Base-by-base conservation (phyloP, 2,888 invertebrate genomes). In the Ametastegia equiseti region DNA sequence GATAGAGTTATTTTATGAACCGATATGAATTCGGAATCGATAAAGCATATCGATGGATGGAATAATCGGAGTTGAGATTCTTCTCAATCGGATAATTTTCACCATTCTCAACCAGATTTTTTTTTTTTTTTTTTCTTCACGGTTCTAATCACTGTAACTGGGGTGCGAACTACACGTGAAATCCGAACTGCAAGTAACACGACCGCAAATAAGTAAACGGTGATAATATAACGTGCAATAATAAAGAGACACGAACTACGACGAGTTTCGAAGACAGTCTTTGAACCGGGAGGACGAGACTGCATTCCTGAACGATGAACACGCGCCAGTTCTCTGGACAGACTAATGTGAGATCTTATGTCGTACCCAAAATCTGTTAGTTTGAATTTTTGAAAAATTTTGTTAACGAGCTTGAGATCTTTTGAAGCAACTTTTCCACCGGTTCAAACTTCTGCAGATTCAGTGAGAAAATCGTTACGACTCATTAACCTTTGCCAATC, bases 251-350 rank as follows among this genome's bases (percentile, higher is more conserved):
- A 50, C n/a, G 33, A 50, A 19, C 30, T 50, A 54, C 30, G 36
- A 75, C 36, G 75, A 7, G 69, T 13, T 6, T 33, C 19, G 36
- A n/a, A 54, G 50, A 75, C 36, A 75, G 19, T 75, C 54, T 75
- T 36, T 11, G 36, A 75, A 75, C 54, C 50, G 82, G 82, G 78
- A 83, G 73, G 81, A 83, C 80, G 81, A 83, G 85, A 87, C 89
- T 79, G 85, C 89, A 88, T 89, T 89, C 89, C 87, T 85, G 83
- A 85, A 86, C 83, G 83, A 81, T 87, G 89, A 88, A 75, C 75
- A 75, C 33, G 30, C 50, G 75, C 54, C 75, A 54, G 36, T 54
- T 75, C 45, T 19, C 54, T 36, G 30, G 45, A 50, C 54, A 11
- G 50, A 54, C 50, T 50, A 54, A 15, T 3, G 33, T 19, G 19